phyloP scores from a whole-genome alignment of 1,140 invertebrate species.

The Globodera rostochiensis region DNA sequence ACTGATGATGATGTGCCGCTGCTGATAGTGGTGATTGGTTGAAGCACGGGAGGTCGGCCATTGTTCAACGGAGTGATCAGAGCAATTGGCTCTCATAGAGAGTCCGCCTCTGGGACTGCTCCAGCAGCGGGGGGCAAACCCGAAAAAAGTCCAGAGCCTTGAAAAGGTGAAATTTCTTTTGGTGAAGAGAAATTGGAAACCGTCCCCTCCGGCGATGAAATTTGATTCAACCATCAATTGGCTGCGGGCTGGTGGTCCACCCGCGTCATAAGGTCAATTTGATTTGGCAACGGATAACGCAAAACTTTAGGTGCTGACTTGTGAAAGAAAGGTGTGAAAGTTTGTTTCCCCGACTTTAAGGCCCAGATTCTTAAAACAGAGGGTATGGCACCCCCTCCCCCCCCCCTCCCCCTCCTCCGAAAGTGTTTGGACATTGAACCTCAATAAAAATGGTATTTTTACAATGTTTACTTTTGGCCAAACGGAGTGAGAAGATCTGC shows the following conservation, averaged over 20 bases:
- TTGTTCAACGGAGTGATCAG: not conserved
- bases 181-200: not conserved
- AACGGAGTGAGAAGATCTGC: too few species aligned
- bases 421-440: too few species aligned
- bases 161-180: not conserved
- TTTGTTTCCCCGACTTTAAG: too few species aligned
- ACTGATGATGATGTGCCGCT: not conserved
- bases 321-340: too few species aligned
- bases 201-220: not conserved
- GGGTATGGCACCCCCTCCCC: too few species aligned
- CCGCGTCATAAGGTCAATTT: slow-evolving; percentile 1
- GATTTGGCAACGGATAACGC: not conserved
- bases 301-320: not conserved
- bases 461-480: too few species aligned
- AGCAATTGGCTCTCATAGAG: not conserved
- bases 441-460: too few species aligned
- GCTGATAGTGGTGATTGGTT: not conserved
- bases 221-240: not conserved
- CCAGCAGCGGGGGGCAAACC: not conserved
- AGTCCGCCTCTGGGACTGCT: not conserved
- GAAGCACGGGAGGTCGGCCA: not conserved
- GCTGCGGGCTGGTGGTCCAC: not conserved
- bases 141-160: not conserved
- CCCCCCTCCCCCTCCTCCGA: too few species aligned
- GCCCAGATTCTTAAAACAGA: too few species aligned